These are phyloP conservation scores for Chironomus riparius DNA, from an alignment of 2,888 invertebrate species.

Conservation along the genomic window DNA sequence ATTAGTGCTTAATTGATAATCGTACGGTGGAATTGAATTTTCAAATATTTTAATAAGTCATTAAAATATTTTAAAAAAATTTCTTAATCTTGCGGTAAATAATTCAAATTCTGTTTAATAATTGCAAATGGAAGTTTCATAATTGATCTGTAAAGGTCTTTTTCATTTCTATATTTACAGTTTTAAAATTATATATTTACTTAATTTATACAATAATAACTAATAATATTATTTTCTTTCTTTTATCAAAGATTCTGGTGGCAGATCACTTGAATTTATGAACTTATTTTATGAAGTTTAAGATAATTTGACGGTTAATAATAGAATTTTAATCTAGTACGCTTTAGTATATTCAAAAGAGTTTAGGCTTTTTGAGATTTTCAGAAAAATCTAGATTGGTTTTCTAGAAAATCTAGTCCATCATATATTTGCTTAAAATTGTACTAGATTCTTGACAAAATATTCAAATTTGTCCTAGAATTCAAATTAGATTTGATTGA, in stretches of 20 bases:
- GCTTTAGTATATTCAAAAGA: background rate
- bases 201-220: background rate
- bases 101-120: background rate
- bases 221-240: too few species aligned
- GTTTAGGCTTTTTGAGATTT: background rate
- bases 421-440: background rate
- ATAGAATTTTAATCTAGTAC: background rate
- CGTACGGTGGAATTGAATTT: too few species aligned
- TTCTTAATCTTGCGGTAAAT: background rate
- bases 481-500: too few species aligned
- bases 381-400: background rate
- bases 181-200: background rate
- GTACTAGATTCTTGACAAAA: too few species aligned
- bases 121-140: background rate
- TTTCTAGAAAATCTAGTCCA: too few species aligned
- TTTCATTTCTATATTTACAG: background rate
- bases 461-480: too few species aligned
- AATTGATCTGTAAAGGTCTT: constrained; percentile 5
- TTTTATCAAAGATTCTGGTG: too few species aligned
- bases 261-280: too few species aligned
- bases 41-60: background rate
- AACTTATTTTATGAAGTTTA: too few species aligned
- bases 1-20: too few species aligned
- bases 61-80: too few species aligned
- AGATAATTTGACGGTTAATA: background rate